Percentiles rank a stretch among this genome's conserved stretches.
Evolutionary conservation across 1,140 invertebrate genomes (phyloP).

Genomic region (Drosophila tsacasi): DNA sequence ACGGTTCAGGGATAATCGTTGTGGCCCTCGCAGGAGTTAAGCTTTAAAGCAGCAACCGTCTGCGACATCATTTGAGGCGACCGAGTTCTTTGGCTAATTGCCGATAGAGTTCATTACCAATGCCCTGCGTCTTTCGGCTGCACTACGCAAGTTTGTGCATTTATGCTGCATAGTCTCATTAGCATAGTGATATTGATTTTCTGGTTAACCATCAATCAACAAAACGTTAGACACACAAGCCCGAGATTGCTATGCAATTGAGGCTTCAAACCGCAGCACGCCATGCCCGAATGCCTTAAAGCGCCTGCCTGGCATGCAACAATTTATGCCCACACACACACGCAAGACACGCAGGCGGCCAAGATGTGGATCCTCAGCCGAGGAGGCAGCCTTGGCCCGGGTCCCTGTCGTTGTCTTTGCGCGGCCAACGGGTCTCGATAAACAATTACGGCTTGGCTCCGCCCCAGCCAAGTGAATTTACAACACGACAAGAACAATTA

Average conservation of each 20-base stretch:
- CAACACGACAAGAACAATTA: conserved; percentile 75
- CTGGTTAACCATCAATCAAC: conserved; percentile 83
- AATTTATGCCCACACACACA: conserved; percentile 65
- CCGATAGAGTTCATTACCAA: conserved; percentile 62
- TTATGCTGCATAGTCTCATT: conserved; percentile 73
- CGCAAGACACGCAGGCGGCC: conserved; percentile 10
- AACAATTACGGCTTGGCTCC: conserved; percentile 64
- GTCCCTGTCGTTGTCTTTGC: conserved; percentile 45
- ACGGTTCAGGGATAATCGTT: conserved; percentile 12
- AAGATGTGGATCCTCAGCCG: conserved; percentile 6
- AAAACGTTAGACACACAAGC: conserved; percentile 66
- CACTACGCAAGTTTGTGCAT: conserved; percentile 24
- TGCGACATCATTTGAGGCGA: neutral
- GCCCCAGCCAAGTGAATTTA: conserved; percentile 55
- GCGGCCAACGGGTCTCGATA: conserved; percentile 70
- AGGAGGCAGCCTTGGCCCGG: conserved; percentile 8
- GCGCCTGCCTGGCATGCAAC: conserved; percentile 76
- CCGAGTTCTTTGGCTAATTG: conserved; percentile 43
- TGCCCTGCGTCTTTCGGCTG: conserved; percentile 38
- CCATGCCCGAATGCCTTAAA: conserved; percentile 79
- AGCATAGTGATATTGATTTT: conserved; percentile 83
- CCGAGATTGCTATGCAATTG: conserved; percentile 76
- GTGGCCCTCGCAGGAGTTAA: too few species aligned
- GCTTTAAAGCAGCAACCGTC: neutral
- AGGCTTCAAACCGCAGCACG: conserved; percentile 79